phyloP scores from a whole-genome alignment of 2,888 invertebrate species.

The Drosophila nigricruria region DNA sequence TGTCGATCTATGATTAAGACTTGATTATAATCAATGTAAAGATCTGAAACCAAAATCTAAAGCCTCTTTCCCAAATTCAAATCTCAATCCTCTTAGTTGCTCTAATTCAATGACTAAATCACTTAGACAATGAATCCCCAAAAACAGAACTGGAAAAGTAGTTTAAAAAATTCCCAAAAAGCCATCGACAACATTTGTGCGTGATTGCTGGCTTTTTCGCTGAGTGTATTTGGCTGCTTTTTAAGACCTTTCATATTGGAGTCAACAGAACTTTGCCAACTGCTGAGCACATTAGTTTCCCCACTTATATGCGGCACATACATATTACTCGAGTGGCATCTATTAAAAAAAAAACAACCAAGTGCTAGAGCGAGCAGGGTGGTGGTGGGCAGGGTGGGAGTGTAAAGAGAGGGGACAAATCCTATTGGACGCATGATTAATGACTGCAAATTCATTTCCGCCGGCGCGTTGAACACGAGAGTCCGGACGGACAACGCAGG shows the following conservation, averaged over 20 bases:
- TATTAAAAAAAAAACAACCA: conserved; percentile 6
- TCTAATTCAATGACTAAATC: background rate
- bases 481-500: conserved; percentile 4
- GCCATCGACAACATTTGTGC: background rate
- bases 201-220: background rate
- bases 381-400: background rate
- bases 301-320: background rate
- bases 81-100: background rate
- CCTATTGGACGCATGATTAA: conserved; percentile 80
- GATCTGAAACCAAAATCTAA: no score
- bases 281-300: conserved; percentile 10
- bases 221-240: conserved; percentile 5
- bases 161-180: background rate
- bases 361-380: conserved; percentile 3
- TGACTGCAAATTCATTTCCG: conserved; percentile 80
- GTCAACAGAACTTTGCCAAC: background rate
- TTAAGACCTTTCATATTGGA: background rate
- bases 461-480: conserved; percentile 33
- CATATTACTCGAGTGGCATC: conserved; percentile 6
- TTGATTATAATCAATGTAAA: no score
- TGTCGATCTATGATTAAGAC: no score
- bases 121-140: background rate
- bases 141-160: background rate
- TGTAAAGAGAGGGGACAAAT: conserved; percentile 36
- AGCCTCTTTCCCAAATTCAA: background rate